Evolutionary conservation across 2,113 vertebrate genomes (phyloP).

Genomic region (Casuarius casuarius): DNA sequence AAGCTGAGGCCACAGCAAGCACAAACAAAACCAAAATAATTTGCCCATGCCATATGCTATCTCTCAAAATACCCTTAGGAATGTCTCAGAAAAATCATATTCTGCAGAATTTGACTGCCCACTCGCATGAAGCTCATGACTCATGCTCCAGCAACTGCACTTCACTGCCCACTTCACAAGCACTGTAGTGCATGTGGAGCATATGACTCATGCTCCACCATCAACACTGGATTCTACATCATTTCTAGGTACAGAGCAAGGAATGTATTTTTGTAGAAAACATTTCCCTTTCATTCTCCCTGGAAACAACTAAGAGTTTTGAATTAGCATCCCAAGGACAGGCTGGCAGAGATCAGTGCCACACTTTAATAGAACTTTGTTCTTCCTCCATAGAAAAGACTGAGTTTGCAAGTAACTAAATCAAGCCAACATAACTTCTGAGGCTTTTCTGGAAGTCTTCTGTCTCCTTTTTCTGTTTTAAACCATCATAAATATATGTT

Average conservation of each 20-base stretch:
- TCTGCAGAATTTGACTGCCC: slow-evolving; percentile 36
- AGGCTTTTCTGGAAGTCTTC: background rate
- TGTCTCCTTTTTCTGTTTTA: background rate
- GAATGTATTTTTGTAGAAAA: background rate
- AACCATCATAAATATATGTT: background rate
- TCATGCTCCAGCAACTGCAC: background rate
- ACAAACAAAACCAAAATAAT: slow-evolving; percentile 30
- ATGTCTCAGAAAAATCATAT: slow-evolving; percentile 16
- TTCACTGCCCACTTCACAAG: slow-evolving; percentile 21
- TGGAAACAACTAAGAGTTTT: background rate
- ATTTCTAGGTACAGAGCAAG: background rate
- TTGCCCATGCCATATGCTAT: background rate
- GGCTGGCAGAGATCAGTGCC: background rate
- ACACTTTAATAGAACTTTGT: accelerated
- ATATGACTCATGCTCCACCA: slow-evolving; percentile 8
- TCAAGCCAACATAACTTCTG: background rate
- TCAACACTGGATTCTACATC: background rate
- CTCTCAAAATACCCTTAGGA: background rate
- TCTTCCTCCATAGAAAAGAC: background rate
- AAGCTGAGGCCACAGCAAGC: background rate
- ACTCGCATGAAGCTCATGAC: slow-evolving; percentile 43
- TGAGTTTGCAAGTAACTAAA: background rate
- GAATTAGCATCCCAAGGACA: background rate
- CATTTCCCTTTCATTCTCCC: background rate
- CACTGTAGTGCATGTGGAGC: background rate